Evolutionary conservation across 1,140 invertebrate species (phyloP).

Genomic region (Drosophila sturtevanti): DNA sequence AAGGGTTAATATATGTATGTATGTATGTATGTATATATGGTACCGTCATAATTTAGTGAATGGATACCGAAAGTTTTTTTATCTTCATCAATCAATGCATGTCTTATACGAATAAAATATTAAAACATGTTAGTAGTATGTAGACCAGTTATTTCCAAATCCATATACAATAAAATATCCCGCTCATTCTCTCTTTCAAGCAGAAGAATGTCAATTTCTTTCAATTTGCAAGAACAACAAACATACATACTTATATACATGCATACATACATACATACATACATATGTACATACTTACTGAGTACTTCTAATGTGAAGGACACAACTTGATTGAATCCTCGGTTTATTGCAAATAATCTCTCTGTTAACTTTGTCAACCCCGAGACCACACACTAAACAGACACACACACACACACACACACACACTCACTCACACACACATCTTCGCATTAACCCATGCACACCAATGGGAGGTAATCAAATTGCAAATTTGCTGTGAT

Average conservation of each 20-base stretch:
- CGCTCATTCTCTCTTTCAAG: no score
- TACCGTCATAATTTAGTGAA: no score
- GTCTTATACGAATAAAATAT: no score
- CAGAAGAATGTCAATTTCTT: background rate
- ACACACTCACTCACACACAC: background rate
- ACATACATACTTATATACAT: background rate
- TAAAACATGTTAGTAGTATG: no score
- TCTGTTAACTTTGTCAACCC: background rate
- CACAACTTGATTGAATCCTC: no score
- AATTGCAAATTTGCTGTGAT: background rate
- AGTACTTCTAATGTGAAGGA: background rate
- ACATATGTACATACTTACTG: slow-evolving; percentile 1
- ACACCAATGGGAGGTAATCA: background rate
- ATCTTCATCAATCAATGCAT: no score
- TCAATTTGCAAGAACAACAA: background rate
- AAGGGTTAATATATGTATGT: no score
- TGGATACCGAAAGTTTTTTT: no score
- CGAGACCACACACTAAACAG: background rate
- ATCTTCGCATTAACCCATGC: background rate
- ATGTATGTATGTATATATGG: no score
- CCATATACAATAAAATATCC: no score
- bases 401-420: background rate
- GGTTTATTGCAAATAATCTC: background rate
- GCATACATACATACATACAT: background rate
- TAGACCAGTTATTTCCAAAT: no score